These are phyloP conservation scores for Poeciliopsis turrubarensis DNA, from an alignment of 2,113 vertebrate species.

Conservation along the genomic window DNA sequence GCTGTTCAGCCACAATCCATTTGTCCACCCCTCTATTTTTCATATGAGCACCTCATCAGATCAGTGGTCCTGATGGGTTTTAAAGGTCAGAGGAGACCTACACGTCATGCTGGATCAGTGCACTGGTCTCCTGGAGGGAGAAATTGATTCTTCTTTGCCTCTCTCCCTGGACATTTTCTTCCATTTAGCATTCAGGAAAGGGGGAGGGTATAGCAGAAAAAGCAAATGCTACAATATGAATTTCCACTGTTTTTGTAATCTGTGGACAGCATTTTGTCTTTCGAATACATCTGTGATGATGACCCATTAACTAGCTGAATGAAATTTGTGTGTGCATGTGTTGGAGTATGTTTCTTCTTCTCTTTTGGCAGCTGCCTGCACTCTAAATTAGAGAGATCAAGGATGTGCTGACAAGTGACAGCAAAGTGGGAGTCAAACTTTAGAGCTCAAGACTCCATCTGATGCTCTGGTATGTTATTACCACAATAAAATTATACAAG, in stretches of 20 bases:
- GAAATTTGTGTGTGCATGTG: not conserved
- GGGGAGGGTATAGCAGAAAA: slow-evolving; percentile 39
- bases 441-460: slow-evolving; percentile 10
- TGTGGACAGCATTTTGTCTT: not conserved
- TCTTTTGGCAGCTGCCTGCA: slow-evolving; percentile 29
- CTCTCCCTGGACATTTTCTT: slow-evolving; percentile 54
- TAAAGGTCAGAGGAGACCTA: slow-evolving; percentile 60
- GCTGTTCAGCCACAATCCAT: not conserved
- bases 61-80: slow-evolving; percentile 50
- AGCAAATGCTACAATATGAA: not conserved
- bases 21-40: not conserved
- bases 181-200: slow-evolving; percentile 41
- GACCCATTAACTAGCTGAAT: slow-evolving; percentile 23
- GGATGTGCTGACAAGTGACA: slow-evolving; percentile 24
- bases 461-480: slow-evolving; percentile 4
- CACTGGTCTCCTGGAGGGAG: slow-evolving; percentile 51
- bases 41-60: slow-evolving; percentile 64
- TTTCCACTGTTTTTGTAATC: not conserved
- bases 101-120: slow-evolving; percentile 56
- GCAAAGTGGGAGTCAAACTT: slow-evolving; percentile 1
- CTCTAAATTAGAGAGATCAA: slow-evolving; percentile 48
- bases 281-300: not conserved
- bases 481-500: not conserved
- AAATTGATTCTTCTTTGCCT: slow-evolving; percentile 50
- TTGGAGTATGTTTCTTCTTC: not conserved